A percentile compares a stretch with the other conserved stretches of the same genome.
Conservation (phyloP, 2,797 vertebrate species). For the Mormyrus proboscirostris region DNA sequence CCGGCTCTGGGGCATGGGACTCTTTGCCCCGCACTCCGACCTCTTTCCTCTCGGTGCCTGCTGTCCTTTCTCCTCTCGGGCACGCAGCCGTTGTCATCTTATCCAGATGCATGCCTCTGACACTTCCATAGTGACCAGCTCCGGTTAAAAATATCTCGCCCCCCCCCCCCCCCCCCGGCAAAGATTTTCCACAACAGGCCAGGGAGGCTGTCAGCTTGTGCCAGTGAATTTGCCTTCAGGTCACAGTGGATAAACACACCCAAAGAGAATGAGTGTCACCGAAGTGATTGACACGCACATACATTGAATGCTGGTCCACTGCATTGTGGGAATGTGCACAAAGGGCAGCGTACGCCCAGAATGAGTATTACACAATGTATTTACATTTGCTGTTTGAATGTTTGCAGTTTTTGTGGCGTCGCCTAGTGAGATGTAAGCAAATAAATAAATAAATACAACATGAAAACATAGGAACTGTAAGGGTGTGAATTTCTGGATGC, state of each 20-base stretch:
- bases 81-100: background rate
- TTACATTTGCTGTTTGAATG: background rate
- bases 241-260: background rate
- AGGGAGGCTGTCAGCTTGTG: background rate
- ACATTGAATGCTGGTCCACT: background rate
- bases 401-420: background rate
- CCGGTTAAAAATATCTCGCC: background rate
- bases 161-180: background rate
- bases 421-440: background rate
- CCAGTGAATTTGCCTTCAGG: background rate
- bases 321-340: background rate
- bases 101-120: background rate
- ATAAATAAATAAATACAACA: background rate
- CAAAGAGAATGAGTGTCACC: background rate
- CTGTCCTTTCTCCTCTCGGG: background rate
- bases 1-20: background rate
- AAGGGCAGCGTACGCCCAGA: background rate
- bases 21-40: background rate
- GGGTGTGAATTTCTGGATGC: background rate
- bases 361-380: background rate
- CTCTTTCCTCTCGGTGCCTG: background rate
- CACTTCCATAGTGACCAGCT: background rate
- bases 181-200: background rate
- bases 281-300: background rate
- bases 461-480: background rate